Base-by-base conservation (phyloP, 2,888 invertebrate species). In the Halocaridina rubra region DNA sequence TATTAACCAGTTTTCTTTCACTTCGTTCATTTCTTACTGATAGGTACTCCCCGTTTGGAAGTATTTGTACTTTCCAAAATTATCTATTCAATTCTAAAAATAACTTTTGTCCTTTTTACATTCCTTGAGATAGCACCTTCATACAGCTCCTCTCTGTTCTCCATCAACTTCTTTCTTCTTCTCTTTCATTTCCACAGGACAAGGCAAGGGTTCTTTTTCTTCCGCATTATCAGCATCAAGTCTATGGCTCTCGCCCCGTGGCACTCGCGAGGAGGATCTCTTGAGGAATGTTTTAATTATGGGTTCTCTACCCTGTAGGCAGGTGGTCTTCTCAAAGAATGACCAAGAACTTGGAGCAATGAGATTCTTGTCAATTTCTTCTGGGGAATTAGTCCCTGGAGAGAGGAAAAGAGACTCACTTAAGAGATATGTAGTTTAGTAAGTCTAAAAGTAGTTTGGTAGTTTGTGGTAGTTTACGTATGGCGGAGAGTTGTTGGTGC, bases 61-160 rank as follows among this genome's bases (percentile, higher is more conserved):
- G 13, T 13, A 61, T 61, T n/a, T 61, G 22, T 19, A 8, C 13
- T 22, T 22, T 61, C 95, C 94, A 76, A 95, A 95, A 90, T 95
- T 94, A 89, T 95, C 95, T 90, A 95, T 94, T 89, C 95, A 95
- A 90, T 95, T 95, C 92, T 95, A 86, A 71, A 80, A 72, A 72
- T 61, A 22, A 19, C 13, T n/a, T 19, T 13, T 61, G 1, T n/a
- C n/a, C n/a, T n/a, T n/a, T n/a, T n/a, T n/a, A n/a, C n/a, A n/a
- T n/a, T n/a, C n/a, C n/a, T n/a, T n/a, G n/a, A n/a, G n/a, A n/a
- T n/a, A 46, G 8, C 27, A 3, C 1, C 24, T 33, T 74, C 72
- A 74, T 2, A 74, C 72, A 7, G 72, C 72, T 24, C 72, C 72
- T 74, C 72, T 74, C 10, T 46, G 27, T 4, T 46, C 46, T 13